Conservation (phyloP, 2,797 vertebrate species). For the Garrulus glandarius region DNA sequence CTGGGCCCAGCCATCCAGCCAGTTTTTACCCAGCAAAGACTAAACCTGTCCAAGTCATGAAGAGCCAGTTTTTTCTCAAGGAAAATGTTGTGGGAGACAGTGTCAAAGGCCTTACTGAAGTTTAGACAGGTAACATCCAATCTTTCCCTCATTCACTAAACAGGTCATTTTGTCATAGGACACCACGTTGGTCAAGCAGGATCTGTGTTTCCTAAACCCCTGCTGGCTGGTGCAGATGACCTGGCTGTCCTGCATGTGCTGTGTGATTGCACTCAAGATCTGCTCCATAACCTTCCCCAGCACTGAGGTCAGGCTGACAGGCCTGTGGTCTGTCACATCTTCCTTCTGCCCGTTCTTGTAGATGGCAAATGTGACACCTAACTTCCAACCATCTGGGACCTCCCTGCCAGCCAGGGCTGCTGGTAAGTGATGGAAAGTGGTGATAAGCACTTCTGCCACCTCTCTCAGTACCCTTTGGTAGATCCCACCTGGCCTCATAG, state of each 20-base stretch:
- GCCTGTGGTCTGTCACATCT: not conserved
- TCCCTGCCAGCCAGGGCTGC: not conserved
- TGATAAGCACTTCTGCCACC: not conserved
- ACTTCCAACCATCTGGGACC: not conserved
- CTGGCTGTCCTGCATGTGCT: not conserved
- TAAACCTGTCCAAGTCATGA: not conserved
- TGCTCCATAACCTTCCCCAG: not conserved
- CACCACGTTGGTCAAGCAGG: not conserved
- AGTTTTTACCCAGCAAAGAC: not conserved
- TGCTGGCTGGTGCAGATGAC: not conserved
- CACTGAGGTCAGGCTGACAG: not conserved
- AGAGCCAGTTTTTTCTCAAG: not conserved
- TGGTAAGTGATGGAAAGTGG: not conserved
- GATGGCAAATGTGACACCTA: not conserved
- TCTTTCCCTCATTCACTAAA: not conserved
- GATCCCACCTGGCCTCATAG: not conserved
- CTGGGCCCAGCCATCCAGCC: not conserved
- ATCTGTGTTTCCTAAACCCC: not conserved
- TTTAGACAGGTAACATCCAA: not conserved
- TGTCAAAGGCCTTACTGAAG: not conserved
- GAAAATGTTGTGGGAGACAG: not conserved
- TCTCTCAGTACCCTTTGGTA: not conserved
- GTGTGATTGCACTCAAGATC: not conserved
- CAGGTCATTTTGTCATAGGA: not conserved
- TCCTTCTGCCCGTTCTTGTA: accelerated